Evolutionary conservation across 2,113 vertebrate species (phyloP).

Genomic region (Oplegnathus fasciatus): DNA sequence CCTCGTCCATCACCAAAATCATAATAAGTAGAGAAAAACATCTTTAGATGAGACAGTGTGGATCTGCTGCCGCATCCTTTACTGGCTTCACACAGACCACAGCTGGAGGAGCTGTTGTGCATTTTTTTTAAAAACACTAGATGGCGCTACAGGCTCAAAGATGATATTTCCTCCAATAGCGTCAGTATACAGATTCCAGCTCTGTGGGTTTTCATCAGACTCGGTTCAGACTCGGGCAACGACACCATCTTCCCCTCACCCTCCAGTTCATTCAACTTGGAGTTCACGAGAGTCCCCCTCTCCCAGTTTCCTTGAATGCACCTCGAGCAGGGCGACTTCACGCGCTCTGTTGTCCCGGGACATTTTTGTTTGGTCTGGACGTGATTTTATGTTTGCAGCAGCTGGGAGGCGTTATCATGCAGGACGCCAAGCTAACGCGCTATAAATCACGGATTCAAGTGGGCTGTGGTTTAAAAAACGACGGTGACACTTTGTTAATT

Average conservation of each 20-base stretch:
- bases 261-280: not conserved
- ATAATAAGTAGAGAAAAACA: not conserved
- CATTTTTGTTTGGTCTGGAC: not conserved
- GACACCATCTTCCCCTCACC: not conserved
- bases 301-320: constrained; percentile 60
- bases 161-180: not conserved
- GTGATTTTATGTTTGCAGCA: constrained; percentile 15
- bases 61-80: not conserved
- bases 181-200: not conserved
- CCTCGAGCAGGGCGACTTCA: not conserved
- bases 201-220: not conserved
- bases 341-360: constrained; percentile 2
- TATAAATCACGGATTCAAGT: constrained; percentile 54
- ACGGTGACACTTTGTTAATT: not conserved
- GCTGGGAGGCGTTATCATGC: constrained; percentile 49
- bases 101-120: not conserved
- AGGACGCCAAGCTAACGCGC: constrained; percentile 10
- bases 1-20: not conserved
- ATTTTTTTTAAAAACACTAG: constrained; percentile 38
- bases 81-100: no score
- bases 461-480: constrained; percentile 3
- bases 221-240: not conserved
- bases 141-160: constrained; percentile 19
- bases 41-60: not conserved
- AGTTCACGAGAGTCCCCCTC: constrained; percentile 3